Base-by-base conservation (phyloP, 2,113 vertebrate genomes). In the Melospiza georgiana region DNA sequence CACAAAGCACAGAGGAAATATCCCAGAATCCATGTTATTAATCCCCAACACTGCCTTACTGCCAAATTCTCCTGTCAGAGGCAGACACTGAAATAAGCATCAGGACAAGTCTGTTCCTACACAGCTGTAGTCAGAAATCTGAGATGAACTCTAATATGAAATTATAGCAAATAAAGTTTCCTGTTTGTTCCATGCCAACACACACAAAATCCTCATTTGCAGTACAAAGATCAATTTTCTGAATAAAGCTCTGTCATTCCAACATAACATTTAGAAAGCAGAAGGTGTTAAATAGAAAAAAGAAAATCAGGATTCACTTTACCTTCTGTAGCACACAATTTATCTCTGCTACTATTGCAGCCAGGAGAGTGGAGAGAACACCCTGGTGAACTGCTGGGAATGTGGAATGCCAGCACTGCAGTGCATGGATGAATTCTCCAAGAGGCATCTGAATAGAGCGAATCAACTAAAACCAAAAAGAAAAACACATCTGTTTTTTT, bases 351-450 rank as follows among this genome's bases (percentile, higher is more conserved):
- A 99, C 71, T 54, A 98, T 93, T 14, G 98, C 97, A 3, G 99
- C 99, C 18, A 98, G 97, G 41, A 99, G 87, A 16, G 98, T 99
- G 10, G 99, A 99, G 67, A 99, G 97, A 31, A 99, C 83, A 8
- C 98, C 98, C 3, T 84, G 95, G 81, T 98, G 97, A 78, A 98
- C 85, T 10, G 95, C 94, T 5, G 97, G 91, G 68, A 84, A 97
- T 0, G 79, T 94, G 5, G 69, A 69, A 15, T 97, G 93, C 97
- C 98, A 98, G 33, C 69, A 83, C 79, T 99, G 99, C 23, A 98
- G 95, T 3, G 97, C 72, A 18, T 91, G 93, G 59, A 99, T 92
- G 87, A 99, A 99, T 58, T 98, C 98, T 44, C 97, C 95, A 74
- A 99, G 98, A 80, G 97, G 96, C 2, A 93, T 80, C 33, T 98